A percentile compares a stretch with the other conserved stretches of the same genome.
Evolutionary conservation across 2,888 invertebrate genomes (phyloP).

Genomic region (Leistus spinibarbis): DNA sequence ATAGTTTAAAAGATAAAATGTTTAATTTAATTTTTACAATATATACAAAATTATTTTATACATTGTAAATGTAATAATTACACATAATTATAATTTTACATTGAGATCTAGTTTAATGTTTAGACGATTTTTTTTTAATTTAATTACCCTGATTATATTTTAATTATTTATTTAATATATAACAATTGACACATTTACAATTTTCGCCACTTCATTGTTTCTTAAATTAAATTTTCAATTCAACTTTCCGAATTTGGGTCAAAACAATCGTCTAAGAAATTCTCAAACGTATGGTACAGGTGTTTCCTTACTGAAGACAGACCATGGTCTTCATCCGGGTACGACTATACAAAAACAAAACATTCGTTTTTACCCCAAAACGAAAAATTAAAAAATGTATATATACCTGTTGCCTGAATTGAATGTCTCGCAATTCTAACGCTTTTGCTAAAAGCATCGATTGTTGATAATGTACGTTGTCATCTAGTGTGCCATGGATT

Average conservation of each 20-base stretch:
- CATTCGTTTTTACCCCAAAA: conserved; percentile 7
- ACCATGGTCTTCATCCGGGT: conserved; percentile 94
- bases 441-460: conserved; percentile 89
- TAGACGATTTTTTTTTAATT: background rate
- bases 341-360: conserved; percentile 67
- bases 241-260: conserved; percentile 45
- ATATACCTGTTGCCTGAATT: conserved; percentile 89
- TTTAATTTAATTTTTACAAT: conserved; percentile 23
- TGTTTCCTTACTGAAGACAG: conserved; percentile 81
- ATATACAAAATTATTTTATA: conserved; percentile 35
- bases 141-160: conserved; percentile 35
- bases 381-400: background rate
- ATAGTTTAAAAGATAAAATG: conserved; percentile 28
- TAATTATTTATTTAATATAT: conserved; percentile 29
- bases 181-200: conserved; percentile 42
- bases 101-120: conserved; percentile 26
- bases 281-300: conserved; percentile 86
- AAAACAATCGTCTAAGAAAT: conserved; percentile 74
- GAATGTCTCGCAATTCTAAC: conserved; percentile 82
- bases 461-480: conserved; percentile 98
- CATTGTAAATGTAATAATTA: conserved; percentile 18
- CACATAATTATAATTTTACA: conserved; percentile 4
- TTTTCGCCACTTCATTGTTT: conserved; percentile 27
- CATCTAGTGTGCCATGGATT: conserved; percentile 93
- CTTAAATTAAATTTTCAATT: background rate